A percentile compares a stretch with the other conserved stretches of the same genome.
These are phyloP conservation scores for Meloe dianella DNA, from an alignment of 2,888 invertebrate species.

Conservation along the genomic window DNA sequence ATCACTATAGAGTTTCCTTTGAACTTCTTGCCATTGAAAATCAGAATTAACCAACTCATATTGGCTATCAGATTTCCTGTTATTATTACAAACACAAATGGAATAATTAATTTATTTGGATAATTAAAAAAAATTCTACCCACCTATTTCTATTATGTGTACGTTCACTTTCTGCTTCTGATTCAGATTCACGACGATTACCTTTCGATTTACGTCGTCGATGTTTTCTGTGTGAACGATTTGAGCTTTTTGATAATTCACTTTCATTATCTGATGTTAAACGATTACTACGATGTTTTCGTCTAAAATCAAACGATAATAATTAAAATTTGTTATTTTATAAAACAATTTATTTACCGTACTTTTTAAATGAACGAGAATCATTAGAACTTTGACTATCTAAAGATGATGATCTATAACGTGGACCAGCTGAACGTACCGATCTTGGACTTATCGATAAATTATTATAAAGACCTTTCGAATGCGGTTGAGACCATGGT, in stretches of 20 bases:
- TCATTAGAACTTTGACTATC: constrained; percentile 92
- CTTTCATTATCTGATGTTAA: constrained; percentile 88
- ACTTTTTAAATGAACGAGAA: constrained; percentile 79
- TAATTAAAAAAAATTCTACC: constrained; percentile 24
- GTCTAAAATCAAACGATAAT: constrained; percentile 50
- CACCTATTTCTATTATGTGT: constrained; percentile 35
- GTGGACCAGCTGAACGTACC: constrained; percentile 72
- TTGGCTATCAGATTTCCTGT: constrained; percentile 44
- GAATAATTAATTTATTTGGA: no score
- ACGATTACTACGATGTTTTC: constrained; percentile 77
- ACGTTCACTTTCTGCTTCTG: constrained; percentile 71
- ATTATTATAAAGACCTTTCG: constrained; percentile 72
- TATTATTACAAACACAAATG: constrained; percentile 6
- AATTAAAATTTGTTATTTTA: constrained; percentile 31
- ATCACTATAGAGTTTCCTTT: constrained; percentile 73
- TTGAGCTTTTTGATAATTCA: constrained; percentile 85
- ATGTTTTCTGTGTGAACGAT: constrained; percentile 77
- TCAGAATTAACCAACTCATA: constrained; percentile 85
- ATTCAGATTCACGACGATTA: constrained; percentile 74
- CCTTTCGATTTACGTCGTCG: constrained; percentile 78
- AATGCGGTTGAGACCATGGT: constrained; percentile 75
- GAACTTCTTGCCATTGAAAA: constrained; percentile 87
- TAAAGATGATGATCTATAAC: constrained; percentile 79
- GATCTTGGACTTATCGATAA: constrained; percentile 77
- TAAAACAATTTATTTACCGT: no score